A percentile compares a stretch with the other conserved stretches of the same genome.
Evolutionary conservation across 1,140 invertebrate species (phyloP).

Genomic region (Pogonomyrmex californicus): DNA sequence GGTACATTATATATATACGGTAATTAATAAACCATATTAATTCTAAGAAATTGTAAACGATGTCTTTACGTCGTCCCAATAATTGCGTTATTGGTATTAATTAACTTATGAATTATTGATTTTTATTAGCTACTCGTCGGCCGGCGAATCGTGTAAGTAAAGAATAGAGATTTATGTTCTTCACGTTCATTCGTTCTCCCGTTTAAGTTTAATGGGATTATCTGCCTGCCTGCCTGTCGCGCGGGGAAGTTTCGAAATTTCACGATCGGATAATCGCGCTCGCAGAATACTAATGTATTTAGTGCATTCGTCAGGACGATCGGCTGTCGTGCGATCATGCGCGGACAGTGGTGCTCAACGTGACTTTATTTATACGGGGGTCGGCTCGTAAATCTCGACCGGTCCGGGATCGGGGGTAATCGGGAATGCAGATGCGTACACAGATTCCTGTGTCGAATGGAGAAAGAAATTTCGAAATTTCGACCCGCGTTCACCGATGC

Average conservation of each 20-base stretch:
- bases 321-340: constrained; percentile 62
- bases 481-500: constrained; percentile 43
- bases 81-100: background rate
- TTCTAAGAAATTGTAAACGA: background rate
- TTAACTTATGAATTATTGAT: background rate
- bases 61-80: background rate
- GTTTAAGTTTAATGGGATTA: constrained; percentile 28
- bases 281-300: constrained; percentile 72
- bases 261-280: constrained; percentile 60
- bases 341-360: constrained; percentile 67
- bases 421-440: constrained; percentile 69
- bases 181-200: background rate
- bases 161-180: background rate
- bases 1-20: background rate
- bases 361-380: constrained; percentile 67
- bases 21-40: background rate
- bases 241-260: constrained; percentile 24
- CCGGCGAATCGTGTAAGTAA: background rate
- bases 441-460: constrained; percentile 58
- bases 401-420: constrained; percentile 38
- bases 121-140: background rate
- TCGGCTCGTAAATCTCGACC: constrained; percentile 66
- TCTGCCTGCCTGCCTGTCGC: background rate
- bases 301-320: constrained; percentile 49
- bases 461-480: constrained; percentile 74